phyloP scores from a whole-genome alignment of 2,888 invertebrate genomes.

The Synanthedon vespiformis region DNA sequence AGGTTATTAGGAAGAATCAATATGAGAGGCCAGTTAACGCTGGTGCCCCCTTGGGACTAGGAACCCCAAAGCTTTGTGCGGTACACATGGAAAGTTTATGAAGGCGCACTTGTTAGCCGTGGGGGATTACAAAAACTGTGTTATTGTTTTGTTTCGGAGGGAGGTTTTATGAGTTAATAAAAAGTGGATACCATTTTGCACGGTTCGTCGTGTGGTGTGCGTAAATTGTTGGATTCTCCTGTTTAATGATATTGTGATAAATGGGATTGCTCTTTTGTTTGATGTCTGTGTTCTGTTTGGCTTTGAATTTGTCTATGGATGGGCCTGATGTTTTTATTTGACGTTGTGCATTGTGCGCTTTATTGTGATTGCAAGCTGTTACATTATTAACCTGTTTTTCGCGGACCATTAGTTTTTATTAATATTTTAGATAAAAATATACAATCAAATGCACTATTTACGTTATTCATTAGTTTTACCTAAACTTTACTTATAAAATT shows the following conservation, averaged over 20 bases:
- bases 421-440: not conserved
- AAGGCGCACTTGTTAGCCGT: conserved; percentile 54
- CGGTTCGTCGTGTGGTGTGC: conserved; percentile 18
- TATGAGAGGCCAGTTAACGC: conserved; percentile 49
- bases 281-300: conserved; percentile 11
- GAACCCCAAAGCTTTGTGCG: conserved; percentile 55
- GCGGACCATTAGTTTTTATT: too few relatives aligned
- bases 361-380: too few relatives aligned
- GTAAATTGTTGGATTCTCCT: conserved; percentile 14
- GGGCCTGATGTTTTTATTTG: conserved; percentile 4
- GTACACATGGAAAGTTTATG: conserved; percentile 61
- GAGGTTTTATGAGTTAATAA: conserved; percentile 60
- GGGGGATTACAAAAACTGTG: conserved; percentile 60
- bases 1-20: conserved; percentile 19
- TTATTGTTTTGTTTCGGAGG: conserved; percentile 53
- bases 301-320: conserved; percentile 7
- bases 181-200: conserved; percentile 44
- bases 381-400: too few relatives aligned
- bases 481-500: too few relatives aligned
- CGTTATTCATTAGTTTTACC: conserved; percentile 1
- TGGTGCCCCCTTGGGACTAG: conserved; percentile 38
- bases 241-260: conserved; percentile 33
- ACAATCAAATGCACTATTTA: too few relatives aligned
- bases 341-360: not conserved
- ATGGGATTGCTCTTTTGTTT: conserved; percentile 27